Conservation (phyloP, 2,797 vertebrate genomes). For the Rhodeus uyekii region DNA sequence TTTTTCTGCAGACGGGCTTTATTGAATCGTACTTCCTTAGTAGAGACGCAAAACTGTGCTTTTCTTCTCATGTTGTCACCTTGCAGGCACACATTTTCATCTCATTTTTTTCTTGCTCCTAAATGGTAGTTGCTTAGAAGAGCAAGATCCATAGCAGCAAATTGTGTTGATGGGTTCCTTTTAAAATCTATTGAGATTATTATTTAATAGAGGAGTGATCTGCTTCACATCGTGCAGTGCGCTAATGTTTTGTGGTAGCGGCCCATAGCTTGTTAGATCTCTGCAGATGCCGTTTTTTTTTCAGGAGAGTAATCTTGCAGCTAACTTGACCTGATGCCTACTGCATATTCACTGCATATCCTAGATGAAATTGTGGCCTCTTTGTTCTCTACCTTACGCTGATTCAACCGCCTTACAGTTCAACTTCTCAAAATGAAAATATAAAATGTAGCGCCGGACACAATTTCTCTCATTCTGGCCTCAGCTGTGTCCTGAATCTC, state of each 20-base stretch:
- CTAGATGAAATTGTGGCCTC: conserved; percentile 15
- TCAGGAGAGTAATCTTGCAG: background rate
- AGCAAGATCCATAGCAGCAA: conserved; percentile 1
- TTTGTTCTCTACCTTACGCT: conserved; percentile 61
- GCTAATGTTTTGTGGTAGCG: conserved; percentile 31
- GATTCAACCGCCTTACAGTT: conserved; percentile 70
- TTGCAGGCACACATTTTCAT: conserved; percentile 2
- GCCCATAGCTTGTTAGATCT: background rate
- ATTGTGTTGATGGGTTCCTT: conserved; percentile 14
- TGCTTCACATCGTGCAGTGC: conserved; percentile 36
- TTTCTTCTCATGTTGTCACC: conserved; percentile 27
- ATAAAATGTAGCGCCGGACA: conserved; percentile 12
- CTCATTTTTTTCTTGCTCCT: conserved; percentile 3
- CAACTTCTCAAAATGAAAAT: conserved; percentile 33
- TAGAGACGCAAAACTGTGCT: conserved; percentile 54
- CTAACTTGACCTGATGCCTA: background rate
- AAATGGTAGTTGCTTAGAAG: background rate
- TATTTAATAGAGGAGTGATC: conserved; percentile 25
- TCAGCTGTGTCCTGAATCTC: conserved; percentile 63
- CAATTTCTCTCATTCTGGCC: conserved; percentile 24
- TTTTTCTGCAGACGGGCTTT: conserved; percentile 32
- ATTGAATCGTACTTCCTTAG: conserved; percentile 37
- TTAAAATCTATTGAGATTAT: background rate
- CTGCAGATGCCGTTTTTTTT: background rate
- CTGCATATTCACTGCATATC: conserved; percentile 11